Base-by-base conservation (phyloP, 2,888 invertebrate genomes). In the Onchidella celtica region DNA sequence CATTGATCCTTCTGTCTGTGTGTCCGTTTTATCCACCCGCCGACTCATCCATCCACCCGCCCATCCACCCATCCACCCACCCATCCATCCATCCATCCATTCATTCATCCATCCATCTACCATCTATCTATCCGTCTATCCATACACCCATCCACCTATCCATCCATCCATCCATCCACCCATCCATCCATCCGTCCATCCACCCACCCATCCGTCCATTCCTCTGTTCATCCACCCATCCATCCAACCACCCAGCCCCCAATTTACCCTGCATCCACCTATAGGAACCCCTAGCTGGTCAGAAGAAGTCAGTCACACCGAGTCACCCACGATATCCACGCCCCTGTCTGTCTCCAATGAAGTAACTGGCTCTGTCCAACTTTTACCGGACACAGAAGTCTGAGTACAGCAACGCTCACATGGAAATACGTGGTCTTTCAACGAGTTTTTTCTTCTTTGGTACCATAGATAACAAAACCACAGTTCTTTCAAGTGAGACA, bases 261-360 rank as follows among this genome's bases (percentile, higher is more conserved):
- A 2, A 65, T 65, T 29, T 65, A 17, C 24, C 24, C 40, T 40
- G 2, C 17, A 21, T 2, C 32, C 29, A 38, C 40, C 40, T 21
- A 2, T 32, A 76, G 76, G 14, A 17, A 65, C 65, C 2, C 65
- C 65, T 34, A 76, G 47, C 34, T 76, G 66, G 47, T n/a, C 47
- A 4, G 76, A 76, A 3, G 32, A 61, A 3, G 40, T 65, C 11
- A 34, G 21, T 6, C 17, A 29, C 66, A 55, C 76, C 1, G 76
- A 76, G 29, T 66, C 66, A 1, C 47, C 66, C 2, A 76, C 66
- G 4, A 24, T 66, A 0, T 76, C 76, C 17, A 47, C 65, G 14
- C 38, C 55, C 9, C 55, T 66, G 24, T 36, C 66, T 0, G 61
- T 11, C 21, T 65, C 65, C 38, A 66, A n/a, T 11, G 76, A 76